A percentile compares a stretch with the other conserved stretches of the same genome.
Evolutionary conservation across 2,113 vertebrate species (phyloP).

Genomic region (Euleptes europaea): DNA sequence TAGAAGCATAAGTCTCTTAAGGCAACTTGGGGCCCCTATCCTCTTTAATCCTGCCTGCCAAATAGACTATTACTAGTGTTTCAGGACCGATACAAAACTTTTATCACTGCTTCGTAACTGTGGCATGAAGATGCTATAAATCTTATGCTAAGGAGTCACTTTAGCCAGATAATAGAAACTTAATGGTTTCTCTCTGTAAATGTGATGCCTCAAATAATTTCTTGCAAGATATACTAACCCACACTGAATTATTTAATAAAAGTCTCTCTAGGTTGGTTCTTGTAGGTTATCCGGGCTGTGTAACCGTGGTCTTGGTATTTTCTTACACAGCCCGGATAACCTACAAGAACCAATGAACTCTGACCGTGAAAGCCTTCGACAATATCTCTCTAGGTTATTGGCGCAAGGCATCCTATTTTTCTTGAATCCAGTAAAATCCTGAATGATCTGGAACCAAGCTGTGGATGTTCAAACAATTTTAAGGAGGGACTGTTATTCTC

Average conservation of each 20-base stretch:
- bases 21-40: neutral
- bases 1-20: slow-evolving; percentile 7
- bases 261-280: neutral
- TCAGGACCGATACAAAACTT: slow-evolving; percentile 12
- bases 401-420: neutral
- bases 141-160: neutral
- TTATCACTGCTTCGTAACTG: slow-evolving; percentile 20
- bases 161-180: slow-evolving; percentile 1
- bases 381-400: neutral
- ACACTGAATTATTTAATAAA: neutral
- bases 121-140: slow-evolving; percentile 23
- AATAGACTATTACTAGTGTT: slow-evolving; percentile 20
- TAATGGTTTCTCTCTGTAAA: slow-evolving; percentile 1
- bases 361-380: too few relatives aligned
- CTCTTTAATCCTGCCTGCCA: slow-evolving; percentile 32
- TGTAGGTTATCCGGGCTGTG: too few relatives aligned
- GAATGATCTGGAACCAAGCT: neutral
- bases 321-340: too few relatives aligned
- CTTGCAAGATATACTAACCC: accelerated
- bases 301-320: too few relatives aligned
- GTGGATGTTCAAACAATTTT: neutral
- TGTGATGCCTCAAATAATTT: neutral
- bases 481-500: accelerated
- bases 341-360: too few relatives aligned
- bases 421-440: neutral